phyloP scores from a whole-genome alignment of 2,888 invertebrate genomes.

The Polyploca ridens region DNA sequence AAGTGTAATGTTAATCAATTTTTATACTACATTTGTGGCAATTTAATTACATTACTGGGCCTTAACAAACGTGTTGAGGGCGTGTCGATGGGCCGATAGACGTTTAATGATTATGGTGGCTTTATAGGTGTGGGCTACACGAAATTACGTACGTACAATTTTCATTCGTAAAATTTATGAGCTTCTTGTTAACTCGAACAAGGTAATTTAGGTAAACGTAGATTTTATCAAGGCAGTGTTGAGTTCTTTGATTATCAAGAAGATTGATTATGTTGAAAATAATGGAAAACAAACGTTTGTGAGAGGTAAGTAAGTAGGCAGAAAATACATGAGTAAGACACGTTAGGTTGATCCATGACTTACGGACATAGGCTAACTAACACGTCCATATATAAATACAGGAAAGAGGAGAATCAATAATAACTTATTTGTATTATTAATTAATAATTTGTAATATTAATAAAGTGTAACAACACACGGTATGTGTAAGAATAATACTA shows the following conservation, averaged over 20 bases:
- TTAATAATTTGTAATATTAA: too few relatives aligned
- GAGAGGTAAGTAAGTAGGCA: too few relatives aligned
- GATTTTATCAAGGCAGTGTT: not conserved
- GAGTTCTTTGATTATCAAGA: too few relatives aligned
- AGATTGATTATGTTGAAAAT: too few relatives aligned
- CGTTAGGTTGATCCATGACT: too few relatives aligned
- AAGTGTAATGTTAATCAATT: slow-evolving; percentile 29
- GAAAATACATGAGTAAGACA: too few relatives aligned
- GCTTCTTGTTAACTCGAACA: slow-evolving; percentile 20
- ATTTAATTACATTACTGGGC: slow-evolving; percentile 29
- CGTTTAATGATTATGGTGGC: slow-evolving; percentile 45
- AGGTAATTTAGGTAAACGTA: slow-evolving; percentile 12
- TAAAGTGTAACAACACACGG: too few relatives aligned
- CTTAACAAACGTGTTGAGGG: slow-evolving; percentile 24
- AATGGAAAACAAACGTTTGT: too few relatives aligned
- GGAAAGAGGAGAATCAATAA: not conserved
- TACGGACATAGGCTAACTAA: too few relatives aligned
- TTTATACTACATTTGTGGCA: slow-evolving; percentile 28
- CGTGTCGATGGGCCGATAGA: slow-evolving; percentile 52
- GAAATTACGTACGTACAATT: slow-evolving; percentile 6
- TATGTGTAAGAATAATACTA: too few relatives aligned
- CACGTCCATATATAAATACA: too few relatives aligned
- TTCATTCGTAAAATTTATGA: slow-evolving; percentile 31
- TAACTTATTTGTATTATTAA: not conserved
- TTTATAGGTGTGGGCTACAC: slow-evolving; percentile 18